These are phyloP conservation scores for Okamejei kenojei DNA, from an alignment of 2,797 vertebrate genomes.

Conservation along the genomic window DNA sequence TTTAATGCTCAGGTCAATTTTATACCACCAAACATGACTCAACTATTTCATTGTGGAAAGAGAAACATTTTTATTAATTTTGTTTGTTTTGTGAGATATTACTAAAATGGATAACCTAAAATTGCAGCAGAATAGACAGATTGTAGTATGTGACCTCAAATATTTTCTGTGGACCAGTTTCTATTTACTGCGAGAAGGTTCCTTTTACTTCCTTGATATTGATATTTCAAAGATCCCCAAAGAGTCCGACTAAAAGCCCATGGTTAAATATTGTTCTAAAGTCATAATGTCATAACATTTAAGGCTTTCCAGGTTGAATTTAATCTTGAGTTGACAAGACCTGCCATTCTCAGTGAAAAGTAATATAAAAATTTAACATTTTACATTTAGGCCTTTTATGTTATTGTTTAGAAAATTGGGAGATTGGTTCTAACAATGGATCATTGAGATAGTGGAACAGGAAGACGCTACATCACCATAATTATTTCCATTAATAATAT, in stretches of 20 bases:
- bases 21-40: not conserved
- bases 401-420: not conserved
- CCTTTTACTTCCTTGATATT: constrained; percentile 43
- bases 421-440: not conserved
- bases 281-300: constrained; percentile 45
- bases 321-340: constrained; percentile 40
- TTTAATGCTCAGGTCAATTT: not conserved
- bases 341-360: constrained; percentile 37
- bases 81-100: too few species aligned
- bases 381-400: not conserved
- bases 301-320: constrained; percentile 43
- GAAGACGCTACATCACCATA: not conserved
- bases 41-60: not conserved
- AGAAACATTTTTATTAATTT: too few species aligned
- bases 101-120: too few species aligned
- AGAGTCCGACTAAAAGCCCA: constrained; percentile 36
- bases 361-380: not conserved
- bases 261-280: constrained; percentile 43
- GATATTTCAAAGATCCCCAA: constrained; percentile 45
- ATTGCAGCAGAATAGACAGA: too few species aligned
- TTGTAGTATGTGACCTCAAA: not conserved
- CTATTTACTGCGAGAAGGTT: constrained; percentile 45
- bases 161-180: constrained; percentile 29
- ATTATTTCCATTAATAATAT: not conserved
- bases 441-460: not conserved